Conservation (phyloP, 2,888 invertebrate species). For the Eulithis prunata region DNA sequence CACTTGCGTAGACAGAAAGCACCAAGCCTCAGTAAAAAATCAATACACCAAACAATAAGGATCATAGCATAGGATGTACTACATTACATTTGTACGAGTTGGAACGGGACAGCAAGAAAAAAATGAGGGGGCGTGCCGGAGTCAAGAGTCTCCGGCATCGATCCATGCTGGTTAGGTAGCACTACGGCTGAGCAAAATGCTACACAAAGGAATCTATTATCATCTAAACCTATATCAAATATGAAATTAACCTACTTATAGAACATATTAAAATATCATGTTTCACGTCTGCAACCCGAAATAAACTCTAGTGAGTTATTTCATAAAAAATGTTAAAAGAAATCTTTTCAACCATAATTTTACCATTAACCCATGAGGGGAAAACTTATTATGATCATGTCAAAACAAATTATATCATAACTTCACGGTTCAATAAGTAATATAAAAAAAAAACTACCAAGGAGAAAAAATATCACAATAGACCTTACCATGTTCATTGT, state of each 20-base stretch:
- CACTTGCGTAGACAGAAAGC: conserved; percentile 50
- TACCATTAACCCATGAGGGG: conserved; percentile 48
- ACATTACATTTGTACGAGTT: conserved; percentile 65
- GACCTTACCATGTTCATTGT: conserved; percentile 82
- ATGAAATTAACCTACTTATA: conserved; percentile 52
- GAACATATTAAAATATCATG: conserved; percentile 56
- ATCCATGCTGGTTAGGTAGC: conserved; percentile 64
- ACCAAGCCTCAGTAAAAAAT: conserved; percentile 70
- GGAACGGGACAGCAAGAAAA: conserved; percentile 69
- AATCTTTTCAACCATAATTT: conserved; percentile 39
- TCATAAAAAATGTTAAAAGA: conserved; percentile 32
- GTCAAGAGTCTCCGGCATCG: conserved; percentile 81
- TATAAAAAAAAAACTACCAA: conserved; percentile 55
- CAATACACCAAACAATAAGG: conserved; percentile 78
- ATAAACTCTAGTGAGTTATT: conserved; percentile 29
- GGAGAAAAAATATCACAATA: conserved; percentile 68
- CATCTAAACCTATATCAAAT: conserved; percentile 27
- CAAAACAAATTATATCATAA: conserved; percentile 84
- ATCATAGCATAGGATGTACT: conserved; percentile 62
- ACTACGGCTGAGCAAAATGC: conserved; percentile 41
- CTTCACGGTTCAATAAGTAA: conserved; percentile 73
- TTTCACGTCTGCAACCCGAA: conserved; percentile 51
- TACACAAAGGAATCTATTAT: conserved; percentile 43
- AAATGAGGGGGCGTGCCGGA: conserved; percentile 67
- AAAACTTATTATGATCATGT: conserved; percentile 69